A percentile compares a stretch with the other conserved stretches of the same genome.
phyloP scores from a whole-genome alignment of 1,140 invertebrate genomes.

The Schmidtea mediterranea region DNA sequence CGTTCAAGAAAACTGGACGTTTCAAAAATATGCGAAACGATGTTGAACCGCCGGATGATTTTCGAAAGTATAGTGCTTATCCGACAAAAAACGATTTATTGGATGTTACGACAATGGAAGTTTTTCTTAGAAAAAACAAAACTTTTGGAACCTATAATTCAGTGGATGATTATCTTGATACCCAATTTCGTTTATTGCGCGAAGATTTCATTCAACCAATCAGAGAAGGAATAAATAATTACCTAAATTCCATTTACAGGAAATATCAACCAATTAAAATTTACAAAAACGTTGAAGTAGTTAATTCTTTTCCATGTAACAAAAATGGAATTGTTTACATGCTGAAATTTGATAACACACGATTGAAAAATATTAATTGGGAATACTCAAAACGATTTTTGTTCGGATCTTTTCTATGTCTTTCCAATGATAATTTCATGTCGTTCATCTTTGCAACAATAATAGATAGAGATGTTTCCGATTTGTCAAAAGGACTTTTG shows the following conservation, averaged over 20 bases:
- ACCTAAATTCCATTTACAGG: conserved; percentile 7
- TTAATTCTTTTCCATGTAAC: neutral
- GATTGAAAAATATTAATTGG: conserved; percentile 13
- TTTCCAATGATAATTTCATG: conserved; percentile 39
- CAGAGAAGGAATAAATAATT: conserved; percentile 15
- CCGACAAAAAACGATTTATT: conserved; percentile 10
- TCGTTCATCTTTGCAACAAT: conserved; percentile 40
- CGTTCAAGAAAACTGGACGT: too few relatives aligned
- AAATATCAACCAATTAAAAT: conserved; percentile 8
- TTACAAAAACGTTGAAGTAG: conserved; percentile 9
- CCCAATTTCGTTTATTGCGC: conserved; percentile 41
- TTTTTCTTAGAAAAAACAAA: conserved; percentile 33
- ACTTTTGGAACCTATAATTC: conserved; percentile 32
- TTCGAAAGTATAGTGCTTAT: conserved; percentile 10
- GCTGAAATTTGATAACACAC: neutral
- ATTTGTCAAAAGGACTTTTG: too few relatives aligned
- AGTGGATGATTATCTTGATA: conserved; percentile 41
- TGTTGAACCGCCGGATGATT: conserved; percentile 11
- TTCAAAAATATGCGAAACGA: too few relatives aligned
- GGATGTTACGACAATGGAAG: neutral
- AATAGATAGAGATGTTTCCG: conserved; percentile 27
- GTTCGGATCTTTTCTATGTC: conserved; percentile 41
- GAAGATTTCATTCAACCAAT: conserved; percentile 33
- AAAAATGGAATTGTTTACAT: neutral
- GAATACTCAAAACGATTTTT: conserved; percentile 34